These are phyloP conservation scores for Furcifer pardalis DNA, from an alignment of 2,797 vertebrate species.

Conservation along the genomic window DNA sequence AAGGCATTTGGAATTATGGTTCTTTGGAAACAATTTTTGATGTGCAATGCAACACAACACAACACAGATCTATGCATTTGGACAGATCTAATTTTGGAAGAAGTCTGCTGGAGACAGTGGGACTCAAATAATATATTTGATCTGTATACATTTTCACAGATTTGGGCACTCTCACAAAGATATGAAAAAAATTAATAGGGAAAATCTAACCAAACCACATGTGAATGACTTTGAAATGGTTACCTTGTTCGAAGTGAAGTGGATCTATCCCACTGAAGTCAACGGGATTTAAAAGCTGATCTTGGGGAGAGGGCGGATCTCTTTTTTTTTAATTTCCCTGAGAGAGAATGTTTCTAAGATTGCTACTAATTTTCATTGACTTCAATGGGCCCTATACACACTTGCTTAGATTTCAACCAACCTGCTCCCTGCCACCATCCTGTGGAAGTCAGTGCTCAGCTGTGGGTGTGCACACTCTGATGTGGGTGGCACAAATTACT, in stretches of 20 bases:
- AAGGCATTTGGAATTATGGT: background rate
- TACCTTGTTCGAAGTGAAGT: background rate
- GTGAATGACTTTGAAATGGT: no score
- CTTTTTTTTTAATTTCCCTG: no score
- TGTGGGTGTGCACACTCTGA: background rate
- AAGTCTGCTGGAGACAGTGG: background rate
- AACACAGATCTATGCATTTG: background rate
- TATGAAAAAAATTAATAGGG: background rate
- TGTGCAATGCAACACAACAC: background rate
- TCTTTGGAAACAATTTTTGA: background rate
- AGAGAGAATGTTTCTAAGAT: no score
- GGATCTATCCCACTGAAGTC: background rate
- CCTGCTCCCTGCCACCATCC: background rate
- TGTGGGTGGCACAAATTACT: no score
- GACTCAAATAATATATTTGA: slow-evolving; percentile 8
- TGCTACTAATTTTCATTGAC: background rate
- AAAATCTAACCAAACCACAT: background rate
- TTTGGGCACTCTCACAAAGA: background rate
- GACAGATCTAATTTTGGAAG: background rate
- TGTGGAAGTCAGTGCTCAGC: background rate
- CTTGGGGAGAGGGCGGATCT: no score
- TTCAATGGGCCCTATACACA: no score
- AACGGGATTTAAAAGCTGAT: background rate
- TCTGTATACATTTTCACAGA: no score
- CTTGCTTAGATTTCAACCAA: no score